Evolutionary conservation across 2,797 vertebrate genomes (phyloP), one percentile per base, ranked within the genome.

Genomic region (Ciconia nigra): DNA sequence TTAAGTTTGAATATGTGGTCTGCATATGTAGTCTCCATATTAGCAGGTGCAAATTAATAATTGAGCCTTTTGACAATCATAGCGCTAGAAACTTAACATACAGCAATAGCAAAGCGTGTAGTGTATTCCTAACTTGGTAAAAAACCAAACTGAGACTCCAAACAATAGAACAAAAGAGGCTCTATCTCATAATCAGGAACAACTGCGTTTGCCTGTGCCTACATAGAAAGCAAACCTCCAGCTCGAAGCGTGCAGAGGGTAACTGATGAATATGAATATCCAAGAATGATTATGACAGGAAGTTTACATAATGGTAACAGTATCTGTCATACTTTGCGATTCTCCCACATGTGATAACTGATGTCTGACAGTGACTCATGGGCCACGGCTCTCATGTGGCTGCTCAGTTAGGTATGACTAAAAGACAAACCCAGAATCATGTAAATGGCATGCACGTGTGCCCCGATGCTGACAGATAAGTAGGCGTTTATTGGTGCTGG

Each of bases 321-420:
- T 79, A 90, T 95, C 93, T 96, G 94, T 94, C 96, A 77, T 61
- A 33, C 78, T 63, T 67, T 92, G 95, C 92, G 69, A 87, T 97
- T 97, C 96, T 97, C 97, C 96, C 90, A 87, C 90, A 95, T 81
- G 71, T 92, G 88, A 93, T 87, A 96, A 54, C 73, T 84, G 81
- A 93, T 79, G 91, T 91, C 73, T 94, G 94, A 85, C 83, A 78
- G 42, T 82, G 91, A 95, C 91, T 96, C 95, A 91, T 1, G 67
- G 94, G 93, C 94, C 89, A 24, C 0, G 51, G 94, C 88, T 91
- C 69, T 92, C 67, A 9, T 73, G 94, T 87, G 83, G 87, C 89
- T 90, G 89, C 94, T 89, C 95, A 76, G 59, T 66, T 87, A 65
- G 80, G 83, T 76, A n/a, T 47, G 78, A 92, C 59, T 74, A 4